Evolutionary conservation across 2,797 vertebrate species (phyloP), one percentile per base, ranked within the genome.

Genomic region (Distichodus sexfasciatus): DNA sequence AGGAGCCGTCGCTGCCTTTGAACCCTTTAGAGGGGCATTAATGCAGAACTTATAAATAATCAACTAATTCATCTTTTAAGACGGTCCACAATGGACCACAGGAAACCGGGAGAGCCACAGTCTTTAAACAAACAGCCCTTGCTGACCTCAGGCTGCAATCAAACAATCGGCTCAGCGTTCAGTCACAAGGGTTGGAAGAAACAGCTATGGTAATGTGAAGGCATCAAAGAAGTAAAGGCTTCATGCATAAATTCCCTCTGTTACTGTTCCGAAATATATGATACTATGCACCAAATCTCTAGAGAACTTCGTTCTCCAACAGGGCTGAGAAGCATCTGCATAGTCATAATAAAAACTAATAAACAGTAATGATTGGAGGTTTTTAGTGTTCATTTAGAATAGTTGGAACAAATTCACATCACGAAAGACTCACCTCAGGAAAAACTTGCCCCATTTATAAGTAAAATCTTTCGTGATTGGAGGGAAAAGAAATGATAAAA

Each of bases 1-100:
- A 89, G 86, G 86, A 86, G 86, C 86, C 77, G 82, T 84, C 36
- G 64, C 59, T 84, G 88, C 76, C 93, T 96, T 94, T 95, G 94
- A 95, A 94, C 91, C 89, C 86, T 86, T 83, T 90, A 92, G 92
- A 92, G 86, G 87, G 81, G 76, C 82, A 92, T 92, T 92, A 92
- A 88, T 88, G 85, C 66, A 77, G 85, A 86, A 82, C 85, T 91
- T 90, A 92, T 92, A 89, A 90, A 92, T 90, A 92, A 92, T 94
- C 91, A 94, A 93, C 88, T 87, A 87, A 88, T 89, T 83, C 83
- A 76, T 82, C 84, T 86, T 89, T 87, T 87, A 87, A 89, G 71
- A 87, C 76, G 83, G 78, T 77, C 77, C 85, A 57, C 60, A 71
- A 60, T 48, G 62, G 48, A 50, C 55, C 44, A 23, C 54, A 35